Base-by-base conservation (phyloP, 2,113 vertebrate species). In the human (Homo sapiens) region DNA sequence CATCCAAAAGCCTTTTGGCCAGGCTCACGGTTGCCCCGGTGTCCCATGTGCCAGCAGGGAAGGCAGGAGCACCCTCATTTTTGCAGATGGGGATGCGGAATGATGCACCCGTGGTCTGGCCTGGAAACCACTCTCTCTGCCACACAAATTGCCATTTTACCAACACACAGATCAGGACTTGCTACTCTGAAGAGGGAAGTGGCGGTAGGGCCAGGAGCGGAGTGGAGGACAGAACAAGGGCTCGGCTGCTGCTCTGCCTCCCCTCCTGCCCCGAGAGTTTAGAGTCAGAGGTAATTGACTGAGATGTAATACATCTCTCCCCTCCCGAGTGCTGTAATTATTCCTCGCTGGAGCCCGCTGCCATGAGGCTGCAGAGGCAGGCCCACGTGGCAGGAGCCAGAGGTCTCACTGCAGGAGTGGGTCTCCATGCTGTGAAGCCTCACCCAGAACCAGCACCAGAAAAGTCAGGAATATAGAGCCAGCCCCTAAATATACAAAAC, bases 391-490 rank as follows among this genome's bases (percentile, higher is more conserved):
- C 22, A 50, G 59, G 89, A 94, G 95, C 94, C 76, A 55, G 92
- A 66, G 95, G 96, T 96, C 88, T 93, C 94, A 97, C 96, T 94
- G 98, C 72, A 79, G 93, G 82, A 75, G 48, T 23, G 16, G 55
- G 79, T 12, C 70, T 35, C 5, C 0, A 2, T 0, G 0, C 50
- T 79, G 61, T 30, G 27, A 48, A 50, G 22, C 79, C 66, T 84
- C 3, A 1, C 25, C 70, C 25, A 25, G 75, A 76, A 40, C 45
- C 45, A 2, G 93, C 30, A 3, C n/a, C 20, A 4, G 61, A 64
- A 23, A 50, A 23, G 38, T 50, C 7, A 0, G 45, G 0, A 9
- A 35, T 11, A 8, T 25, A 66, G 43, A 35, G 32, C 27, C 0
- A 0, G 23, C 16, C 14, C 38, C 12, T 11, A 38, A 23, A 23